Conservation (phyloP, 2,888 invertebrate species). For the Cosmorhoe ocellata region DNA sequence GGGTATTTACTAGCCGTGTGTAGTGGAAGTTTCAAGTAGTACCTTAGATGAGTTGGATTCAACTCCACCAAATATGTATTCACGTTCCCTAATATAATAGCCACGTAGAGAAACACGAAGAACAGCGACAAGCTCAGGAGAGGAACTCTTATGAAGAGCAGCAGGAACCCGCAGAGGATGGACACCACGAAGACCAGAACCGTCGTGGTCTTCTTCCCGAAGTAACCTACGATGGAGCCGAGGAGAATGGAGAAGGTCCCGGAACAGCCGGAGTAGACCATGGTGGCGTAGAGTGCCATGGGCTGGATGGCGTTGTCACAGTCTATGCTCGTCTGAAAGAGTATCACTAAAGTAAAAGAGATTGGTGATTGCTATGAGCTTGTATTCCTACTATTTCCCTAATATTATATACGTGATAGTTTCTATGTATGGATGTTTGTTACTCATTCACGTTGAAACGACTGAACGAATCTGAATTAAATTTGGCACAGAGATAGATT, state of each 20-base stretch:
- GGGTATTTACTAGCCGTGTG: too few relatives aligned
- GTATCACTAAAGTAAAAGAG: too few relatives aligned
- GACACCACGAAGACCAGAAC: constrained; percentile 51
- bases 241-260: constrained; percentile 51
- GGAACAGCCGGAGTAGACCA: constrained; percentile 57
- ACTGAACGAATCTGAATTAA: too few relatives aligned
- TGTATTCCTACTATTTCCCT: too few relatives aligned
- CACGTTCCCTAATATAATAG: constrained; percentile 61
- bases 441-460: too few relatives aligned
- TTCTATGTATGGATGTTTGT: too few relatives aligned
- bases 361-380: too few relatives aligned
- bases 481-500: too few relatives aligned
- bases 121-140: constrained; percentile 61
- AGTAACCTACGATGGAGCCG: constrained; percentile 54
- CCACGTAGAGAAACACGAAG: constrained; percentile 60
- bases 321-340: constrained; percentile 46
- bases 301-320: constrained; percentile 57
- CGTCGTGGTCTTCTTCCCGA: constrained; percentile 60
- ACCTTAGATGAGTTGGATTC: constrained; percentile 63
- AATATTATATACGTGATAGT: too few relatives aligned
- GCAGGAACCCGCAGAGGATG: constrained; percentile 45
- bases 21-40: background rate
- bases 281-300: constrained; percentile 62
- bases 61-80: constrained; percentile 68
- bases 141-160: constrained; percentile 56